These are phyloP conservation scores for Verasper variegatus DNA, from an alignment of 2,113 vertebrate species.

Conservation along the genomic window DNA sequence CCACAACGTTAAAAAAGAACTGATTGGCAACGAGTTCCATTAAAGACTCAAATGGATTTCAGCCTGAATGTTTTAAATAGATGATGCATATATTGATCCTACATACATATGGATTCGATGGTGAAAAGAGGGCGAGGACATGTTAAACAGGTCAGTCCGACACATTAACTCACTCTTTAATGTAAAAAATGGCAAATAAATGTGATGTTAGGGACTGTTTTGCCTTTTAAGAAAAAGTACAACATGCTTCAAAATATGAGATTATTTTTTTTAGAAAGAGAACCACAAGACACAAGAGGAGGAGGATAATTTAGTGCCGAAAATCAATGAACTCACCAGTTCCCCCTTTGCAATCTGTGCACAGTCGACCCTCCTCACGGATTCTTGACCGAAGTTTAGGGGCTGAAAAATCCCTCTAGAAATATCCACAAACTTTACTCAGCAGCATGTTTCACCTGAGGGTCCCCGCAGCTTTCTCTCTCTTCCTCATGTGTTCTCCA, in stretches of 20 bases:
- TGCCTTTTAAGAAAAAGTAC: not conserved
- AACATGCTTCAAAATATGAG: not conserved
- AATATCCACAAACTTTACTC: conserved; percentile 72
- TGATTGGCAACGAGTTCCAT: not conserved
- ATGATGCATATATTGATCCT: conserved; percentile 52
- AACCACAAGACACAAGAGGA: not conserved
- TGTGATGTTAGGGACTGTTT: too few relatives aligned
- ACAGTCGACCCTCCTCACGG: conserved; percentile 11
- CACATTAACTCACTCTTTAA: not conserved
- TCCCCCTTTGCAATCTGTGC: conserved; percentile 9
- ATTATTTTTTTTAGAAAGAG: not conserved
- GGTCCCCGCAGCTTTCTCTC: not conserved
- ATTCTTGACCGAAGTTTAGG: conserved; percentile 40
- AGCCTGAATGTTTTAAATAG: conserved; percentile 29
- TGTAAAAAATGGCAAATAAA: too few relatives aligned
- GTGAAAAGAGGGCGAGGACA: conserved; percentile 42
- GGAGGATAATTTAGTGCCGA: too few relatives aligned
- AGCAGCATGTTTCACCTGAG: conserved; percentile 46
- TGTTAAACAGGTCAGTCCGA: conserved; percentile 50
- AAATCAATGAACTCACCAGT: conserved; percentile 50
- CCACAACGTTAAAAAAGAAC: not conserved
- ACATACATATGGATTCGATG: conserved; percentile 52
- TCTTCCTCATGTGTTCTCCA: conserved; percentile 64
- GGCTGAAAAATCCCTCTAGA: conserved; percentile 45
- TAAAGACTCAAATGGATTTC: conserved; percentile 19